Evolutionary conservation across 2,113 vertebrate genomes (phyloP), one percentile per base, ranked within the genome.

Genomic region (Argyrosomus japonicus): DNA sequence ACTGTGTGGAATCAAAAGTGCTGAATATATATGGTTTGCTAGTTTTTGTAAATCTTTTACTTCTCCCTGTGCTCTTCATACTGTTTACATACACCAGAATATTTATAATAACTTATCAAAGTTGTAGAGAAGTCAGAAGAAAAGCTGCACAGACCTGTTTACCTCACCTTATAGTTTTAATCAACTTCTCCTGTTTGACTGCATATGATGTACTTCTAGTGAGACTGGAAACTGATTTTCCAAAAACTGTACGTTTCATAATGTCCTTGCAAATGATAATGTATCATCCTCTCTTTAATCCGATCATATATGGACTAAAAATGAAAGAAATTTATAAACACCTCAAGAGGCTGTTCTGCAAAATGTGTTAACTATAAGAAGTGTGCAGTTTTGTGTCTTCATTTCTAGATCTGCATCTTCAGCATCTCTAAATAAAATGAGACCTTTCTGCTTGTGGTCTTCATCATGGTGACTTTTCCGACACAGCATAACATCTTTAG

Each of bases 111-210:
- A 3, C 36, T 0, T 85, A 73, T 15, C 8, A 0, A 13, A 68
- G 84, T 15, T 6, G 68, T 13, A 29, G 15, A 27, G 80, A 75
- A 12, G 70, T 84, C 6, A 71, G 53, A 27, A 81, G 1, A n/a
- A 88, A 82, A 67, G 86, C 75, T 15, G 60, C 82, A 25, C 43
- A 75, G 79, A 88, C 82, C 0, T 88, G 86, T 65, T 13, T 88
- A n/a, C 81, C 86, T 2, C 86, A 87, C 4, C 15, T 86, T 62
- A 14, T 82, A 5, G 69, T 83, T 56, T 65, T 87, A 2, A 23
- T 83, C 4, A 56, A 5, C 12, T 67, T 63, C 1, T 53, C 19
- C 2, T 15, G 4, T 68, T 87, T 87, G 2, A 0, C 3, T 64
- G 9, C 21, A 14, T 65, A 32, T 65, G 68, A 80, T 10, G 18